A percentile compares a stretch with the other conserved stretches of the same genome.
These are phyloP conservation scores for Paraplagusia blochii DNA, from an alignment of 2,113 vertebrate species.

Conservation along the genomic window DNA sequence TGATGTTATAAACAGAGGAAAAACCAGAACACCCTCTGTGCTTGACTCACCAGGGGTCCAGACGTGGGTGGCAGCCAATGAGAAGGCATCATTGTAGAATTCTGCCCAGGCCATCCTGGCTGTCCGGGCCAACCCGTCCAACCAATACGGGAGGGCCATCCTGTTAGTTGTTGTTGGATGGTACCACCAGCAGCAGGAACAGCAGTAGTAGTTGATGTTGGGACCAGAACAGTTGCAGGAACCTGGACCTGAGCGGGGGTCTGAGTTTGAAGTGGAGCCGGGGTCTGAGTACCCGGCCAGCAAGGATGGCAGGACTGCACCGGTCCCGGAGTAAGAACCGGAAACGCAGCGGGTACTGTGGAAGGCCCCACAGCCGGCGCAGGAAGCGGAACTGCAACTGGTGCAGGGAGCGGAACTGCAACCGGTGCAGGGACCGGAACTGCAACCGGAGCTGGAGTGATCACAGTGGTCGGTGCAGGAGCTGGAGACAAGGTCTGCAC, in stretches of 20 bases:
- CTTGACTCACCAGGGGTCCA: conserved; percentile 69
- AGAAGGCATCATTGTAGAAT: conserved; percentile 39
- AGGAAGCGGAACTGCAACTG: neutral
- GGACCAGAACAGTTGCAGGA: conserved; percentile 11
- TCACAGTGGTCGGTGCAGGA: conserved; percentile 22
- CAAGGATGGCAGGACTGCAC: conserved; percentile 53
- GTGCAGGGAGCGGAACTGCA: conserved; percentile 19
- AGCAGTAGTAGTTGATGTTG: conserved; percentile 2
- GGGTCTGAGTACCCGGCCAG: conserved; percentile 48
- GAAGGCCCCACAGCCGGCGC: conserved; percentile 30
- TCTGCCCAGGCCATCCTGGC: conserved; percentile 76
- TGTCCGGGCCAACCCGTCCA: conserved; percentile 76
- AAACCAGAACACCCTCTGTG: neutral
- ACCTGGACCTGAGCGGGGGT: conserved; percentile 9
- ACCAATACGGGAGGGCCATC: conserved; percentile 51
- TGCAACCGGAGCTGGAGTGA: conserved; percentile 23
- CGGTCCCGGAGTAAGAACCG: neutral
- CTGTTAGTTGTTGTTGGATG: conserved; percentile 33
- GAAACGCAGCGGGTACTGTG: too few species aligned
- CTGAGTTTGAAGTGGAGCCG: conserved; percentile 39
- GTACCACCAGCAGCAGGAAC: conserved; percentile 15
- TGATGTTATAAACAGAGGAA: neutral
- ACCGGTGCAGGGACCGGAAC: conserved; percentile 1
- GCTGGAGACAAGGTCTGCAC: conserved; percentile 30
- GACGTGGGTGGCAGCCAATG: conserved; percentile 69